Evolutionary conservation across 2,113 vertebrate species (phyloP), one percentile per base, ranked within the genome.

Genomic region (Climacteris rufus): DNA sequence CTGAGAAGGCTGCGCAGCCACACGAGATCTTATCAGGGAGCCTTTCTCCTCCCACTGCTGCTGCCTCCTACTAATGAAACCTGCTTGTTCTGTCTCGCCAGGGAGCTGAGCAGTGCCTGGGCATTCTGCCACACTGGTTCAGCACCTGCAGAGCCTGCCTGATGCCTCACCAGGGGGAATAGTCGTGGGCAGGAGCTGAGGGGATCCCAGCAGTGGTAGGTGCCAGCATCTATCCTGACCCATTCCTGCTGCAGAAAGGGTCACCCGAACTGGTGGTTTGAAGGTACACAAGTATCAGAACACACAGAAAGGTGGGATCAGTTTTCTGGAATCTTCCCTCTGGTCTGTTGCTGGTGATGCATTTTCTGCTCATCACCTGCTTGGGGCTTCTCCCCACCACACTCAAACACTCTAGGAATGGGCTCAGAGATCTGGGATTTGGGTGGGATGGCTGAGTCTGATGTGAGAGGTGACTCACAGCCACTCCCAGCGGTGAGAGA

Each of bases 361-460:
- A 5, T 57, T 54, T 2, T 5, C 61, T 60, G 44, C 27, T 87
- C 33, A 49, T 31, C 17, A 25, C 11, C 59, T 69, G 21, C 44
- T 33, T 30, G 33, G 31, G 19, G 11, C 27, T 91, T 49, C 18
- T 15, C 54, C 10, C 13, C 6, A 13, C 44, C 21, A 7, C 3
- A 15, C 4, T 8, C 27, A 8, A 2, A 12, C 5, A 15, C 18
- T 18, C 10, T 70, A 45, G 47, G 52, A 89, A 30, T 0, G 3
- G 25, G 7, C n/a, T 60, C 0, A 0, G 54, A 27, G 50, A 21
- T 44, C 12, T 1, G 10, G 64, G 35, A 13, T 78, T 30, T 1
- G 10, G 60, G 81, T 64, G 59, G 47, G 45, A n/a, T 24, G 57
- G 22, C 40, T 69, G 76, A 54, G 9, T 56, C 65, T 0, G 0